Evolutionary conservation across 2,888 invertebrate genomes (phyloP).

Genomic region (Andrena fulva): DNA sequence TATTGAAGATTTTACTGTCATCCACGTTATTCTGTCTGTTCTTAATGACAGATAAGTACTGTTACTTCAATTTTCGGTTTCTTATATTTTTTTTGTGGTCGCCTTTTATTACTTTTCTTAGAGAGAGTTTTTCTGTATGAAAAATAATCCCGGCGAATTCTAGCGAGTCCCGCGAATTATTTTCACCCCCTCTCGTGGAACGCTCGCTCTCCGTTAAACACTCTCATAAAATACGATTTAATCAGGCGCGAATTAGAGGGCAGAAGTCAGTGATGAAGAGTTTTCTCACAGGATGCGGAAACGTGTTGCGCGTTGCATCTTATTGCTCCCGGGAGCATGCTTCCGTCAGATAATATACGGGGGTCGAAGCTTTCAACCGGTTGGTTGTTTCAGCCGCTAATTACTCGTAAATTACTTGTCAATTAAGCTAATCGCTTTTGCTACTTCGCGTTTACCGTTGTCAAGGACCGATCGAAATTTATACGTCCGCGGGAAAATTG

Average conservation of each 20-base stretch:
- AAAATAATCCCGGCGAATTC: too few relatives aligned
- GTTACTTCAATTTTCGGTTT: too few relatives aligned
- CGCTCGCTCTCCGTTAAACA: slow-evolving; percentile 18
- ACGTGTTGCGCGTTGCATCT: slow-evolving; percentile 46
- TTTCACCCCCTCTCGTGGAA: neutral
- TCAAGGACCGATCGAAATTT: neutral
- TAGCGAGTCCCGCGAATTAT: too few relatives aligned
- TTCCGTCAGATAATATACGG: slow-evolving; percentile 30
- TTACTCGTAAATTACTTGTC: slow-evolving; percentile 39
- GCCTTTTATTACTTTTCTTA: too few relatives aligned
- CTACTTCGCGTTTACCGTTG: neutral
- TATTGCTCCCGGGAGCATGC: slow-evolving; percentile 24
- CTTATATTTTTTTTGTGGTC: too few relatives aligned
- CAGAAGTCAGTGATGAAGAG: slow-evolving; percentile 35
- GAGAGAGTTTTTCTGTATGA: too few relatives aligned
- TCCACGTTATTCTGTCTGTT: too few relatives aligned
- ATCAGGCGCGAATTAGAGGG: slow-evolving; percentile 33
- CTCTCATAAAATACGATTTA: slow-evolving; percentile 46
- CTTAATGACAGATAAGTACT: too few relatives aligned
- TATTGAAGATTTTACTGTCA: too few relatives aligned
- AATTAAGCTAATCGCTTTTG: slow-evolving; percentile 34
- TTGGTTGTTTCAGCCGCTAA: slow-evolving; percentile 26
- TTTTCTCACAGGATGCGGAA: slow-evolving; percentile 12
- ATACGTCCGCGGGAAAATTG: neutral
- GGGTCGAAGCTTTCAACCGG: slow-evolving; percentile 26